phyloP scores from a whole-genome alignment of 2,113 vertebrate species.

The Abramis brama region DNA sequence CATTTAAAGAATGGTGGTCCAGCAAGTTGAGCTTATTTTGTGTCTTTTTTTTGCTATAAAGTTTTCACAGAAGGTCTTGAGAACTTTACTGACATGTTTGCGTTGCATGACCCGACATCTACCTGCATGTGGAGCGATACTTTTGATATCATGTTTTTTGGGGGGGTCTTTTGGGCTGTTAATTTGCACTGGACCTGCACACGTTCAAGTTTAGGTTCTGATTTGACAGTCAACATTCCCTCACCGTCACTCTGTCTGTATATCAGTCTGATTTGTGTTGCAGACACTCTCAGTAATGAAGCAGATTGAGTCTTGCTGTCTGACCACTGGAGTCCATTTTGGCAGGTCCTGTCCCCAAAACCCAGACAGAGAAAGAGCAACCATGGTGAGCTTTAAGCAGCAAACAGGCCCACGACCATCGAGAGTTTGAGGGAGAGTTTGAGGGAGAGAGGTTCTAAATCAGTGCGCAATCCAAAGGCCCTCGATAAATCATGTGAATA shows the following conservation, averaged over 20 bases:
- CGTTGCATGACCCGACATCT: background rate
- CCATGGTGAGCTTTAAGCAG: slow-evolving; percentile 48
- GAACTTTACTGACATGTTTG: background rate
- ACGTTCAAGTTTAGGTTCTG: slow-evolving; percentile 52
- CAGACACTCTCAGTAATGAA: slow-evolving; percentile 74
- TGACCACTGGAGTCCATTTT: slow-evolving; percentile 42
- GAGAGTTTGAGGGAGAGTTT: slow-evolving; percentile 64
- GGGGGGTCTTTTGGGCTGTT: background rate
- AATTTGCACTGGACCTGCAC: background rate
- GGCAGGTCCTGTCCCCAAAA: slow-evolving; percentile 46
- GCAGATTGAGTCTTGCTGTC: slow-evolving; percentile 46
- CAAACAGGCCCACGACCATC: slow-evolving; percentile 15
- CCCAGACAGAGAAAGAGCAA: slow-evolving; percentile 52
- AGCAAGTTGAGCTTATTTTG: background rate
- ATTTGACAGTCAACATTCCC: slow-evolving; percentile 71
- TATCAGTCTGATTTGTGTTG: slow-evolving; percentile 80
- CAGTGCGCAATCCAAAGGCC: slow-evolving; percentile 80
- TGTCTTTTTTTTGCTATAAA: background rate
- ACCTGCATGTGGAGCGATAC: background rate
- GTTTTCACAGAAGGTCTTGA: background rate
- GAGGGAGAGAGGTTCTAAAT: slow-evolving; percentile 78
- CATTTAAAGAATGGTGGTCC: slow-evolving; percentile 16
- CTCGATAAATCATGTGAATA: slow-evolving; percentile 82
- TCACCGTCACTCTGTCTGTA: slow-evolving; percentile 65
- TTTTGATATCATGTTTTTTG: background rate